A percentile compares a stretch with the other conserved stretches of the same genome.
These are phyloP conservation scores for Sus cebifrons DNA, from an alignment of 2,797 vertebrate species.

Conservation along the genomic window DNA sequence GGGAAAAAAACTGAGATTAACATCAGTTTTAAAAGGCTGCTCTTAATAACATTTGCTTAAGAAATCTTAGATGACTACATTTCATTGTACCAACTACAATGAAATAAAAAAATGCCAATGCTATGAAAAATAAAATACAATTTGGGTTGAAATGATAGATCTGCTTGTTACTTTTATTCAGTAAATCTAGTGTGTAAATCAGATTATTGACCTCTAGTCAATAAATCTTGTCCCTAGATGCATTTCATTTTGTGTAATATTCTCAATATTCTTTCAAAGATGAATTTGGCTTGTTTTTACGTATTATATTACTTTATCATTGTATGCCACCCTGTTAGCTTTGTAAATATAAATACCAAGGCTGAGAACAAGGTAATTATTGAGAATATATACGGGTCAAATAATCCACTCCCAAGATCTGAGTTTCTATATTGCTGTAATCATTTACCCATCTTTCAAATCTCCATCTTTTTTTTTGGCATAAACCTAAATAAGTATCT, in stretches of 20 bases:
- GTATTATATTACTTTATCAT: neutral
- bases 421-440: neutral
- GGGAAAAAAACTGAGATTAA: no score
- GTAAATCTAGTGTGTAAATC: constrained; percentile 1
- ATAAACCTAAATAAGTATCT: neutral
- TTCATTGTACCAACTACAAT: neutral
- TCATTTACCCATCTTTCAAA: neutral
- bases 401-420: neutral
- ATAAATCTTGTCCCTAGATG: neutral
- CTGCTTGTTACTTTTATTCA: neutral
- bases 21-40: neutral
- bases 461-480: neutral
- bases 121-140: constrained; percentile 10
- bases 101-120: constrained; percentile 5
- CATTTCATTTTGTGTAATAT: constrained; percentile 10
- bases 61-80: neutral
- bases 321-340: neutral
- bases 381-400: neutral
- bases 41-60: neutral
- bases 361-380: neutral
- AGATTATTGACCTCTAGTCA: neutral
- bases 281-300: neutral
- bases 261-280: neutral
- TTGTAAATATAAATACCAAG: neutral
- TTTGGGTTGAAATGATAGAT: neutral